A percentile compares a stretch with the other conserved stretches of the same genome.
These are phyloP conservation scores for Manduca sexta DNA, from an alignment of 1,140 invertebrate genomes.

Conservation along the genomic window DNA sequence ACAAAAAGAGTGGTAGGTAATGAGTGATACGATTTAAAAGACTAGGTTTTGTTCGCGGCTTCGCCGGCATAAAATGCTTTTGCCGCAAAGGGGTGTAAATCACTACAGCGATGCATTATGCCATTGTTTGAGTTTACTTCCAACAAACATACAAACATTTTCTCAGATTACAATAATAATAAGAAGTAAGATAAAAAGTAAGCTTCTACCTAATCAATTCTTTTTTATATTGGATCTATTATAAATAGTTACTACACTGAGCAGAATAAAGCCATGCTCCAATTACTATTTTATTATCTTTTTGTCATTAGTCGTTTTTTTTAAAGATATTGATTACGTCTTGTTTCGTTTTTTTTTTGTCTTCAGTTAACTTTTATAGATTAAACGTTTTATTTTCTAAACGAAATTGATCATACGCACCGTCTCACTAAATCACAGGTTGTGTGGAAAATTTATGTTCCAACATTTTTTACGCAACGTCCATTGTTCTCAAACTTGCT, in stretches of 20 bases:
- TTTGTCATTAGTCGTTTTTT: neutral
- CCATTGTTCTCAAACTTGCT: conserved; percentile 33
- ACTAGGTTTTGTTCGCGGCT: too few species aligned
- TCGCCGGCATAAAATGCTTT: too few species aligned
- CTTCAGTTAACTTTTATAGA: conserved; percentile 31
- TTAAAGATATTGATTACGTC: conserved; percentile 30
- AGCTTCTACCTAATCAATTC: too few species aligned
- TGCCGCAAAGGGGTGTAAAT: too few species aligned
- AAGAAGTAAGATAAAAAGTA: too few species aligned
- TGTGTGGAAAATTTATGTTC: conserved; percentile 48
- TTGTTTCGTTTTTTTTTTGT: conserved; percentile 23
- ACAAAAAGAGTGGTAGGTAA: too few species aligned
- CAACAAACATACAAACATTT: neutral
- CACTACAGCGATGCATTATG: too few species aligned
- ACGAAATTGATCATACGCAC: conserved; percentile 39
- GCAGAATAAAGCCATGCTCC: too few species aligned
- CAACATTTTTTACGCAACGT: conserved; percentile 29
- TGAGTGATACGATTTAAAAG: too few species aligned
- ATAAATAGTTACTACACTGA: too few species aligned
- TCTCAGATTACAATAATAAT: neutral
- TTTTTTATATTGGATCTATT: too few species aligned
- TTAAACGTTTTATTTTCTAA: conserved; percentile 39
- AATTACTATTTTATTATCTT: neutral
- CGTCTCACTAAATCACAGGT: conserved; percentile 54
- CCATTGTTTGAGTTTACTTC: neutral